Percentiles rank a stretch among this genome's conserved stretches.
Conservation (phyloP, 2,888 invertebrate genomes). For the Trissolcus brochymenae region DNA sequence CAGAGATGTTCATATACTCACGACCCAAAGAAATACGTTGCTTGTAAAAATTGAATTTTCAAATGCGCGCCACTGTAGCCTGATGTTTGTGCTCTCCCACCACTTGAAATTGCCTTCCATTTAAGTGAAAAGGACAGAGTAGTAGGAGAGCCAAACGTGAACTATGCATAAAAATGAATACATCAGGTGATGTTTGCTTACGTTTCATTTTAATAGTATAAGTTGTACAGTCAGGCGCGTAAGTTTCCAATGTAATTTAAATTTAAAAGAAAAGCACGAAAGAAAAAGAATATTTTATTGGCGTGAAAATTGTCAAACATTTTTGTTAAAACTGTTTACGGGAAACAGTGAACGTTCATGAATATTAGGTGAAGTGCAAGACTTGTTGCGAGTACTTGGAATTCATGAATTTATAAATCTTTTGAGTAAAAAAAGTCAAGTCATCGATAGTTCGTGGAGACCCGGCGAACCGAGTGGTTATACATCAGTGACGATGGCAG, state of each 20-base stretch:
- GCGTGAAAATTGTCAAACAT: neutral
- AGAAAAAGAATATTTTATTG: neutral
- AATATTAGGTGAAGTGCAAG: neutral
- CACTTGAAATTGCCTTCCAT: neutral
- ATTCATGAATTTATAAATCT: conserved; percentile 32
- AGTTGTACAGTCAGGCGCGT: neutral
- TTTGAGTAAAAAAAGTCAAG: conserved; percentile 25
- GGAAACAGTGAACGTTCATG: neutral
- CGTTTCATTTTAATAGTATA: conserved; percentile 23
- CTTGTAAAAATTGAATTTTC: no score
- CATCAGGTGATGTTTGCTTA: conserved; percentile 46
- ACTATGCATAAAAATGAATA: conserved; percentile 7
- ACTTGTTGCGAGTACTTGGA: neutral
- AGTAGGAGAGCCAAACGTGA: neutral
- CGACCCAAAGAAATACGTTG: no score
- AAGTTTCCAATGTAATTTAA: neutral
- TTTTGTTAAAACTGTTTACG: neutral
- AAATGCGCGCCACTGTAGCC: no score
- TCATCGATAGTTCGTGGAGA: conserved; percentile 37
- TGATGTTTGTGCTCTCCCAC: no score
- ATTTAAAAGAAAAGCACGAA: neutral
- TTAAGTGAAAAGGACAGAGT: neutral
- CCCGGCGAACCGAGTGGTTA: neutral
- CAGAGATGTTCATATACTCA: no score
- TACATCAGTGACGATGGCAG: conserved; percentile 48